Evolutionary conservation across 2,797 vertebrate genomes (phyloP).

Genomic region (Peromyscus melanophrys): DNA sequence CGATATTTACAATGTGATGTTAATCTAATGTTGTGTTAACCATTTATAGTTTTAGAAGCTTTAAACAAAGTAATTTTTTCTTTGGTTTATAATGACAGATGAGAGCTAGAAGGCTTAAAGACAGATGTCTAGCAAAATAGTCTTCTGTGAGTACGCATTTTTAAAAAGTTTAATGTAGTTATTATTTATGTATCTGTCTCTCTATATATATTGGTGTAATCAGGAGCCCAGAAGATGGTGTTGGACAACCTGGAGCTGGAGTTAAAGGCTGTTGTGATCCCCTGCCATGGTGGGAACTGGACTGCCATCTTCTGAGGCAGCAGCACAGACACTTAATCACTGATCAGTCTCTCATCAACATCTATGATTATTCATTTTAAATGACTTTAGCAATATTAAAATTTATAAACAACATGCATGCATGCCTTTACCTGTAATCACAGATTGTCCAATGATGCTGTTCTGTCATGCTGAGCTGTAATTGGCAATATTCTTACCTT

Average conservation of each 20-base stretch:
- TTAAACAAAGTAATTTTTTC: neutral
- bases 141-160: neutral
- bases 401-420: neutral
- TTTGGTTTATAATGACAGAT: neutral
- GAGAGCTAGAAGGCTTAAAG: neutral
- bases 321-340: neutral
- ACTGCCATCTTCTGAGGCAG: neutral
- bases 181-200: neutral
- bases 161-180: neutral
- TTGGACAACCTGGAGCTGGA: neutral
- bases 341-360: neutral
- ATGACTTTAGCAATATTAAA: neutral
- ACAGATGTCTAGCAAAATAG: neutral
- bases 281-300: neutral
- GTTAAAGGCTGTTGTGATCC: neutral
- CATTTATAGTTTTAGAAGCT: neutral
- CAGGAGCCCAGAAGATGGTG: neutral
- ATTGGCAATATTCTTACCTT: neutral
- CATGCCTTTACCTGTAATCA: neutral
- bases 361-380: neutral
- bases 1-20: neutral
- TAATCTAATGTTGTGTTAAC: neutral
- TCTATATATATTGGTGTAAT: neutral
- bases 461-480: no score
- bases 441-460: neutral